Percentiles rank a stretch among this genome's conserved stretches.
Evolutionary conservation across 2,113 vertebrate species (phyloP).

Genomic region (Vicugna pacos): DNA sequence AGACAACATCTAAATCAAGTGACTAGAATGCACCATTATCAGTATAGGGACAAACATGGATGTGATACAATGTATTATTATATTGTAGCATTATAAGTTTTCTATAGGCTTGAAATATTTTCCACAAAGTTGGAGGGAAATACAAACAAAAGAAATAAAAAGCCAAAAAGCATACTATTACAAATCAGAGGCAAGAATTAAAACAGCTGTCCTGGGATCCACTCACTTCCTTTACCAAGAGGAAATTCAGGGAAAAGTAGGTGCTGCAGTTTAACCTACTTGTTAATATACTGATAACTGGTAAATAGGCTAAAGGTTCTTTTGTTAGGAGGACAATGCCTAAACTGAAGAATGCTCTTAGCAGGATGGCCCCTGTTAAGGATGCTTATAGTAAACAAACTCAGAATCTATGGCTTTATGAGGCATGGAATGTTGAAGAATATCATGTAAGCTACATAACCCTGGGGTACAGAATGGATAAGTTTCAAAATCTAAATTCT

Average conservation of each 20-base stretch:
- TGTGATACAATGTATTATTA: neutral
- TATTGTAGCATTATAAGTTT: neutral
- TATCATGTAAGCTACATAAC: neutral
- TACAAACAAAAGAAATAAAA: neutral
- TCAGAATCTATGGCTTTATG: neutral
- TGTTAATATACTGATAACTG: neutral
- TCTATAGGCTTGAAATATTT: neutral
- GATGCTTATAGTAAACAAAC: neutral
- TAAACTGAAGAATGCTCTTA: neutral
- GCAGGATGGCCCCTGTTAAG: neutral
- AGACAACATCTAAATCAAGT: conserved; percentile 1
- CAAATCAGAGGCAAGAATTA: neutral
- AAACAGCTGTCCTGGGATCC: neutral
- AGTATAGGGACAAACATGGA: conserved; percentile 5
- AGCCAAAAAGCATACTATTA: neutral
- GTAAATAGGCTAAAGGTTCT: neutral
- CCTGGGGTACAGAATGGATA: neutral
- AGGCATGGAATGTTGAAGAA: neutral
- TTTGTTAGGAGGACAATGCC: neutral
- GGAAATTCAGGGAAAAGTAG: neutral
- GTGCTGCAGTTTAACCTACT: neutral
- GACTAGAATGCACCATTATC: neutral
- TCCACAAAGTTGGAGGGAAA: neutral
- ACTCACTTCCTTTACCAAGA: neutral
- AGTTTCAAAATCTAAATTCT: neutral